Percentiles rank a stretch among this genome's conserved stretches.
phyloP scores from a whole-genome alignment of 2,797 vertebrate species.

The Molossus alvarezi region DNA sequence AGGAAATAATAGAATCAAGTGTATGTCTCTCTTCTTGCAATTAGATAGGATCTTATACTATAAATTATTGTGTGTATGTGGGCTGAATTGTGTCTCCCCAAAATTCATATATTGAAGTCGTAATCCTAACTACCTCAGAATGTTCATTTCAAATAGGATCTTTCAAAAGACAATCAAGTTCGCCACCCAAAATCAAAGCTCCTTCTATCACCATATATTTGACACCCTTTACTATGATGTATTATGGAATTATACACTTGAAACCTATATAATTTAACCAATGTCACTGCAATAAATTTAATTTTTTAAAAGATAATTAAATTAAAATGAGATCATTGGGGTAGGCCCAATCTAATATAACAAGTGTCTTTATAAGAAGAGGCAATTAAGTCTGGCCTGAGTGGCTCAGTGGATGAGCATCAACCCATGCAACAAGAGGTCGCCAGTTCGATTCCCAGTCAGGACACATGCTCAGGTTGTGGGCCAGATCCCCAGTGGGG shows the following conservation, averaged over 20 bases:
- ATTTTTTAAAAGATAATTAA: not conserved
- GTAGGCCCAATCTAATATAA: not conserved
- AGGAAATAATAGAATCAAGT: not conserved
- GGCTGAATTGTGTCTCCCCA: not conserved
- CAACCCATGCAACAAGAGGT: no score
- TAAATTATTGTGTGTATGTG: not conserved
- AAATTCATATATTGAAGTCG: not conserved
- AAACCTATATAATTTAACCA: not conserved
- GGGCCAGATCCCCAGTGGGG: no score
- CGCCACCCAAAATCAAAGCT: not conserved
- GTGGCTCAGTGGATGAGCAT: no score
- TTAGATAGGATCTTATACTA: not conserved
- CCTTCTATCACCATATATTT: not conserved
- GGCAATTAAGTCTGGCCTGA: no score
- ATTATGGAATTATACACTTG: not conserved
- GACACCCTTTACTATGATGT: not conserved
- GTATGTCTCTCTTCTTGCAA: not conserved
- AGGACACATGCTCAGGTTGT: no score
- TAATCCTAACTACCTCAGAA: not conserved
- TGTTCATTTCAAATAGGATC: slow-evolving; percentile 29
- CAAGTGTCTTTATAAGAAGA: not conserved
- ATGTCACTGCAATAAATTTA: not conserved
- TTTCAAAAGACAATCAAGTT: slow-evolving; percentile 2
- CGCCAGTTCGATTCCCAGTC: no score
- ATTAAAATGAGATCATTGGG: not conserved